Conservation (phyloP, 2,888 invertebrate species). For the Meta bourneti region DNA sequence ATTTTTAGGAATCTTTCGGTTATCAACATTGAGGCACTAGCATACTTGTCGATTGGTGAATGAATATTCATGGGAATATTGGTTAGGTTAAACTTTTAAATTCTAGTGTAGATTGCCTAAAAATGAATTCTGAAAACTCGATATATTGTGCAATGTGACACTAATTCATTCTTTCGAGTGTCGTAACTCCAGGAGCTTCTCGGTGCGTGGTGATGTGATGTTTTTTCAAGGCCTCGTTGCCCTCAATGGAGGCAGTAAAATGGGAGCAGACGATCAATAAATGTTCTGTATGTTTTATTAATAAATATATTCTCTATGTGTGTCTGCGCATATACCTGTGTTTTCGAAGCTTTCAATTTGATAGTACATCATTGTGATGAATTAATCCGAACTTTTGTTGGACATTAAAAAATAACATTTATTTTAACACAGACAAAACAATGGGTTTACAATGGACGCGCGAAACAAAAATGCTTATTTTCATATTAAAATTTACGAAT, state of each 20-base stretch:
- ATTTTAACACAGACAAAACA: too few relatives aligned
- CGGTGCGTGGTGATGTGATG: neutral
- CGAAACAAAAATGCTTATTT: too few relatives aligned
- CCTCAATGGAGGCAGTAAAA: slow-evolving; percentile 6
- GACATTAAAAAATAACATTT: too few relatives aligned
- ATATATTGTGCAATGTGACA: neutral
- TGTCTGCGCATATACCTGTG: too few relatives aligned
- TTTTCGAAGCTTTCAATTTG: too few relatives aligned
- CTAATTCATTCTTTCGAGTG: neutral
- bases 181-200: neutral
- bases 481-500: too few relatives aligned
- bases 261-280: slow-evolving; percentile 1
- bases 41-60: neutral
- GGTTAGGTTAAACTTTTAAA: neutral
- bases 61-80: neutral
- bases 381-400: too few relatives aligned
- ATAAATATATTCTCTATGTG: neutral
- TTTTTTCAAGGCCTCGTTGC: slow-evolving; percentile 13
- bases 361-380: too few relatives aligned
- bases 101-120: neutral
- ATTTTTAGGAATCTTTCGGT: too few relatives aligned
- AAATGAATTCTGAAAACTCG: too few relatives aligned
- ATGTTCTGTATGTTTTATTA: slow-evolving; percentile 12
- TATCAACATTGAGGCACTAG: neutral
- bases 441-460: too few relatives aligned